Conservation (phyloP, 2,888 invertebrate genomes). For the Augiades crinisus region DNA sequence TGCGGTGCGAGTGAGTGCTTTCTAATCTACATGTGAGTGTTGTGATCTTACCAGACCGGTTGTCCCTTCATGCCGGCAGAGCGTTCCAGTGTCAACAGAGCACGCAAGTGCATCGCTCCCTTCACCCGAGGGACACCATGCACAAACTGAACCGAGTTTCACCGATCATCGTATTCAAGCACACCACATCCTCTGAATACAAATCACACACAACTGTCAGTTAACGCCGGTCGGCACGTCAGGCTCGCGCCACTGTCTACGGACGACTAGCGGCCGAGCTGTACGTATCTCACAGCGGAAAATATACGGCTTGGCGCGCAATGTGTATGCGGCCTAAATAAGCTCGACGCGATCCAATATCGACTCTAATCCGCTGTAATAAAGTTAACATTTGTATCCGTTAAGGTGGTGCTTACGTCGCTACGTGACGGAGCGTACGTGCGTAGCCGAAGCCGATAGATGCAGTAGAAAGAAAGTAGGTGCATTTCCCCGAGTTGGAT, state of each 20-base stretch:
- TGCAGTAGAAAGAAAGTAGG: constrained; percentile 76
- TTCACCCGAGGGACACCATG: constrained; percentile 63
- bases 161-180: constrained; percentile 63
- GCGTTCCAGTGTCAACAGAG: constrained; percentile 55
- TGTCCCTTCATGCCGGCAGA: constrained; percentile 73
- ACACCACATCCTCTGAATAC: constrained; percentile 63
- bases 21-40: constrained; percentile 45
- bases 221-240: constrained; percentile 42
- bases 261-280: constrained; percentile 52
- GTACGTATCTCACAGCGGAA: constrained; percentile 48
- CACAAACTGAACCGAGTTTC: constrained; percentile 57
- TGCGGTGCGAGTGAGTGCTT: constrained; percentile 39
- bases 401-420: constrained; percentile 41
- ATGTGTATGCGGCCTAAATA: constrained; percentile 49
- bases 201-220: constrained; percentile 39
- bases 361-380: constrained; percentile 33
- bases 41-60: constrained; percentile 79
- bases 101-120: constrained; percentile 65
- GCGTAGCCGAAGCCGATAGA: constrained; percentile 55
- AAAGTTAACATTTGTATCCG: constrained; percentile 27
- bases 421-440: constrained; percentile 43
- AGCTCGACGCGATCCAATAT: constrained; percentile 38
- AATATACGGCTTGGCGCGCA: constrained; percentile 61
- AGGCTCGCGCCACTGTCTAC: constrained; percentile 44
- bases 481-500: constrained; percentile 64